phyloP scores from a whole-genome alignment of 2,113 vertebrate species.

The Onychorhynchus coronatus region DNA sequence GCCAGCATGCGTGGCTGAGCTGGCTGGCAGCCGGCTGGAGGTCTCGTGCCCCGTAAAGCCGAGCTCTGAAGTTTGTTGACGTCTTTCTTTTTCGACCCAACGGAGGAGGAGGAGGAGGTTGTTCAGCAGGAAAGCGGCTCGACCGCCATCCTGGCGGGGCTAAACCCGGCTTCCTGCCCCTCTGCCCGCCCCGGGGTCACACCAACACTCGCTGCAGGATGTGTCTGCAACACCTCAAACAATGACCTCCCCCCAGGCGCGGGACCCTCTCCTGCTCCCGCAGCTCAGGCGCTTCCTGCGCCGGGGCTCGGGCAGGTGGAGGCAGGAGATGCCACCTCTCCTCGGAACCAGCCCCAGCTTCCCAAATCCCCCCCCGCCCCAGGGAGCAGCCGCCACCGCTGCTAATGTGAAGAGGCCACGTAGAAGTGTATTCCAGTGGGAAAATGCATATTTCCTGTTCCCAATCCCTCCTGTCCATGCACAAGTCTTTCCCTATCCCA shows the following conservation, averaged over 20 bases:
- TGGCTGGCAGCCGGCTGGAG: neutral
- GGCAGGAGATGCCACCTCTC: neutral
- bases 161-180: neutral
- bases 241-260: neutral
- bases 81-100: neutral
- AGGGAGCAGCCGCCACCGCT: rapidly evolving
- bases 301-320: neutral
- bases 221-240: neutral
- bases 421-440: neutral
- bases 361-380: no score
- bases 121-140: conserved; percentile 20
- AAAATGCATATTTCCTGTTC: rapidly evolving
- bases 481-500: rapidly evolving
- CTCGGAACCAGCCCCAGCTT: neutral
- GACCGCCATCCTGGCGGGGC: neutral
- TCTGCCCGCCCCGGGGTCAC: neutral
- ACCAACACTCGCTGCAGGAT: neutral
- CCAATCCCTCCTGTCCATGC: rapidly evolving
- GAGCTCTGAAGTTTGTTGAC: neutral
- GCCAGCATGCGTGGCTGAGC: neutral
- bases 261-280: neutral
- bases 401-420: rapidly evolving
- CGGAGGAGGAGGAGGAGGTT: neutral
- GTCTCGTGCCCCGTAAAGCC: neutral
- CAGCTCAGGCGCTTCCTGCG: neutral